Percentiles rank a stretch among this genome's conserved stretches.
Evolutionary conservation across 2,888 invertebrate species (phyloP).

Genomic region (Scaeva pyrastri): DNA sequence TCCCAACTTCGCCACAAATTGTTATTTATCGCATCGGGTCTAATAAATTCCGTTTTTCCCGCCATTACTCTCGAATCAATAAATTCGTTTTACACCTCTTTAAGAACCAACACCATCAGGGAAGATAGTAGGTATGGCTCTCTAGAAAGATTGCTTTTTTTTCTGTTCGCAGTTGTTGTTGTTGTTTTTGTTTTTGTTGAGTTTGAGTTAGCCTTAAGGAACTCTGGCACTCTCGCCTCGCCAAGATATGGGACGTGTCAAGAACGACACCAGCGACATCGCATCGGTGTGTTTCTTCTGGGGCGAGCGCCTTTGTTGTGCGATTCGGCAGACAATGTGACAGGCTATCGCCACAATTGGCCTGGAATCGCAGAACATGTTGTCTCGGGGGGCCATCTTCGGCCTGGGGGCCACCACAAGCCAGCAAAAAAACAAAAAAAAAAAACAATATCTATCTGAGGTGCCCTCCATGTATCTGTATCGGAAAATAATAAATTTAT

Average conservation of each 20-base stretch:
- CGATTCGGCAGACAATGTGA: constrained; percentile 73
- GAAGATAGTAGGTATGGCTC: background rate
- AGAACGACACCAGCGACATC: constrained; percentile 56
- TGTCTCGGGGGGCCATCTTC: constrained; percentile 60
- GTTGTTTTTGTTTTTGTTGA: background rate
- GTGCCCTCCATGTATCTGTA: constrained; percentile 69
- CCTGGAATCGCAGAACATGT: constrained; percentile 50
- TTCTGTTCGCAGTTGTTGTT: background rate
- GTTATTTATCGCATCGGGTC: constrained; percentile 73
- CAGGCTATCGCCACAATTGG: constrained; percentile 74
- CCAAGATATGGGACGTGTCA: constrained; percentile 60
- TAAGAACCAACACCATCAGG: constrained; percentile 43
- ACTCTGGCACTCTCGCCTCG: constrained; percentile 14
- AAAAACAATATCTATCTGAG: constrained; percentile 51
- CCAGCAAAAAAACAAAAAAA: constrained; percentile 21
- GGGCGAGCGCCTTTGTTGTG: constrained; percentile 68
- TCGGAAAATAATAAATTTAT: constrained; percentile 77
- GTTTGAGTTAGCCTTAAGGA: constrained; percentile 5
- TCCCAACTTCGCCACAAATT: constrained; percentile 72
- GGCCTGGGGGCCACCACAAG: constrained; percentile 18
- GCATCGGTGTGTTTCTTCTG: constrained; percentile 39
- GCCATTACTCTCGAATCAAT: constrained; percentile 75
- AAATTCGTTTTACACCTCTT: constrained; percentile 76
- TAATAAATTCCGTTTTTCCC: constrained; percentile 74
- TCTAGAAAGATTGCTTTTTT: constrained; percentile 14